Evolutionary conservation across 2,888 invertebrate species (phyloP).

Genomic region (Conistra vaccinii): DNA sequence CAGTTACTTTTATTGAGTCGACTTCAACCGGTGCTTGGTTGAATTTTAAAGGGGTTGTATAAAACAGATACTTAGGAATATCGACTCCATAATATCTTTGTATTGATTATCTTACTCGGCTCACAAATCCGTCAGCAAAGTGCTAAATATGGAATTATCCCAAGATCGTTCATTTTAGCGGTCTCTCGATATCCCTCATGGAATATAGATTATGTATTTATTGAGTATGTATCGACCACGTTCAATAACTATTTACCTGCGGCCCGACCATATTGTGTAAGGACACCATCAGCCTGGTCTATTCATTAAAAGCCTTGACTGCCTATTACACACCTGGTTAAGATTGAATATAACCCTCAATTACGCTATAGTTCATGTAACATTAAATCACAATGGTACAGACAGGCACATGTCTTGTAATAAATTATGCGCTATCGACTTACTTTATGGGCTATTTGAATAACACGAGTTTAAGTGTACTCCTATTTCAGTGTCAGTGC

Average conservation of each 20-base stretch:
- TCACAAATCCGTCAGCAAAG: not conserved
- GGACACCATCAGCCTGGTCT: conserved; percentile 49
- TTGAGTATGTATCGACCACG: conserved; percentile 42
- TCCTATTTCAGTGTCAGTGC: conserved; percentile 44
- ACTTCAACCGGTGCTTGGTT: not conserved
- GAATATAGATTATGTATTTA: conserved; percentile 40
- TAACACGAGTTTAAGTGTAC: conserved; percentile 65
- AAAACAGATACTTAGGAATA: not conserved
- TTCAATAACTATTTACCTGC: conserved; percentile 40
- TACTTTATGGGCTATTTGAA: conserved; percentile 60
- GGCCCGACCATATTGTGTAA: conserved; percentile 50
- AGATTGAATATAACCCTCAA: conserved; percentile 64
- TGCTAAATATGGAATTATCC: conserved; percentile 7
- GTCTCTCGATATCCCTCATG: conserved; percentile 34
- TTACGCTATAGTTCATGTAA: conserved; percentile 58
- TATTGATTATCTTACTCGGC: not conserved
- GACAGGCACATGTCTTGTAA: conserved; percentile 38
- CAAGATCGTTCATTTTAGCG: conserved; percentile 29
- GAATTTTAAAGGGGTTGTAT: not conserved
- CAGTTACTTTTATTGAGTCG: not conserved
- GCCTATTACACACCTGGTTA: conserved; percentile 54
- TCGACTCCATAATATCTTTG: not conserved
- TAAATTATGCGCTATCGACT: conserved; percentile 34
- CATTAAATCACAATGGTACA: conserved; percentile 53
- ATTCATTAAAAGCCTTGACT: conserved; percentile 58